Evolutionary conservation across 2,888 invertebrate species (phyloP), one percentile per base, ranked within the genome.

Genomic region (Oscheius sp.): DNA sequence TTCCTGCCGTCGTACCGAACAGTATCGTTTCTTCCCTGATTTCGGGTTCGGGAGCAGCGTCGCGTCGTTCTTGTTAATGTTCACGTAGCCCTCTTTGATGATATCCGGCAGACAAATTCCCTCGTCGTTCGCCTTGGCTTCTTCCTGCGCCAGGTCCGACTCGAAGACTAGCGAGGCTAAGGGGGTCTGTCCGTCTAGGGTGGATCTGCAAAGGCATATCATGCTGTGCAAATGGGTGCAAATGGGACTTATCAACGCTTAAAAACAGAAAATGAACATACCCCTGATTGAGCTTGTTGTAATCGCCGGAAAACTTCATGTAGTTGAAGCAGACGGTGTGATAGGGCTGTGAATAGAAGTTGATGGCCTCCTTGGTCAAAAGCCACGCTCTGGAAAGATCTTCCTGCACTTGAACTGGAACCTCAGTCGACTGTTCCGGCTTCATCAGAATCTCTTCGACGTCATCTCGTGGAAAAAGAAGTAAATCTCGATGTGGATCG

Each of bases 291-390:
- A 76, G 21, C 47, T 71, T 82, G 62, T 84, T 82, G 90, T 94
- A 96, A 81, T 93, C 93, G 74, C 95, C 95, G 21, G 95, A 94
- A 89, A 96, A 97, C 62, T 93, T 93, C 88, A 92, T 93, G 89
- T 96, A 96, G 90, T 96, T 96, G 90, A 94, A 96, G 89, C 94
- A 94, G 78, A 97, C 93, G 79, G 95, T 92, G 91, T 94, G 94
- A 93, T 95, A 95, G 89, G 94, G 84, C 5, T 79, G 74, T 0
- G 82, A 79, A 74, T 85, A 88, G 59, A 85, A 80, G 13, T 76
- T 70, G 1, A 86, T 77, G 1, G 85, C 83, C 59, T 85, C 84
- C 57, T 80, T 72, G 42, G 86, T 85, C 51, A 87, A 75, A 2
- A 86, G 72, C 86, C 86, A 86, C 66, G 84, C 79, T 10, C 86